Base-by-base conservation (phyloP, 1,140 invertebrate genomes). In the Artemia franciscana region DNA sequence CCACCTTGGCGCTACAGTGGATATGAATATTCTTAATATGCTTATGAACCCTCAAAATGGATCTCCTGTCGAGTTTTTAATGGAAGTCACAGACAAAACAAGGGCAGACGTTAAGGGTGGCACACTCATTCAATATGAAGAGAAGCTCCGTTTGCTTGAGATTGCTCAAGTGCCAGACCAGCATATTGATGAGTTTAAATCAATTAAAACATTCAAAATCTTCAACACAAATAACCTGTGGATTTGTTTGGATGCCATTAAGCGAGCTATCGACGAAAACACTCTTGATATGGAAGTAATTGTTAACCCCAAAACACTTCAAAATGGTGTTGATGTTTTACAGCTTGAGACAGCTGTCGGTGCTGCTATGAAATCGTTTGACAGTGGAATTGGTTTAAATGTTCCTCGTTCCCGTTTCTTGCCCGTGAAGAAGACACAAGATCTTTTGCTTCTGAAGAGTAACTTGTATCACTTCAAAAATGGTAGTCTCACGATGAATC, bases 181-280 rank as follows among this genome's bases (percentile, higher is more conserved):
- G 68, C 88, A 96, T 71, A 82, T 93, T 2, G 93, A 98, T 73
- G 94, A 97, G 70, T 98, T 98, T 70, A 98, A 98, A 78, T 96
- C 91, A 24, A 86, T 98, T 5, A 93, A 90, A 71, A 96, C 90
- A 65, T 98, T 98, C 73, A 95, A 95, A 76, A 98, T 96, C 72
- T 99, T 99, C 78, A 99, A 99, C 72, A 99, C 96, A 0, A 99
- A 99, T 72, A 99, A 98, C 71, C 75, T 99, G 61, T 99, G 96
- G 96, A 86, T 91, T 5, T 95, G 87, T 71, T 73, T 98, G 3
- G 77, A 82, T 67, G 91, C 91, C 0, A 91, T 98, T 58, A 82
- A 92, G 67, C 78, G 87, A 66, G 81, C 94, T 5, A 75, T 98
- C 1, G 79, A 83, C 26, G 79, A 87, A 64, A 80, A 82, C 26